These are phyloP conservation scores for Bryconaethiops microstoma DNA, from an alignment of 2,797 vertebrate genomes.

Conservation along the genomic window DNA sequence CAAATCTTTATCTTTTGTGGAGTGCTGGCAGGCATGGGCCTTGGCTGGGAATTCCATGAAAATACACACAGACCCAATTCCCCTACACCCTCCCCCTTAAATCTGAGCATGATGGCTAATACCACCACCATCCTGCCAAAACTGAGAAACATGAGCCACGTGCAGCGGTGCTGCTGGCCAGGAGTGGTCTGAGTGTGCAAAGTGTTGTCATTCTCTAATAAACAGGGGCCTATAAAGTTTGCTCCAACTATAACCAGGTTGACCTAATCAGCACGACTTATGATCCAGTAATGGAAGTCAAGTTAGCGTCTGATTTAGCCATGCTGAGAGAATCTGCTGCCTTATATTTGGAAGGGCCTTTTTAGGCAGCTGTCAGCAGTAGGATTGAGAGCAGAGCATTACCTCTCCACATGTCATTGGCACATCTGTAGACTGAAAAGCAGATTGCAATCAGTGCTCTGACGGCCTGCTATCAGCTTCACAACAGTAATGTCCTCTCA, in stretches of 20 bases:
- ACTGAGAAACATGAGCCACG: background rate
- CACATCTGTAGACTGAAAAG: conserved; percentile 68
- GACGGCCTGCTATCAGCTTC: conserved; percentile 61
- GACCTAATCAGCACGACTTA: conserved; percentile 56
- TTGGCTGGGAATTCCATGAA: background rate
- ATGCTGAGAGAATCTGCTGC: conserved; percentile 68
- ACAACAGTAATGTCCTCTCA: conserved; percentile 56
- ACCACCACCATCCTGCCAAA: background rate
- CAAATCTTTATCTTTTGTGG: conserved; percentile 75
- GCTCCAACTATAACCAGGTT: conserved; percentile 56
- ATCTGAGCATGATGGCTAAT: conserved; percentile 13
- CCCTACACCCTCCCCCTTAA: conserved; percentile 44
- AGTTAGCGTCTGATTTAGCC: conserved; percentile 56
- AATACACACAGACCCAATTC: conserved; percentile 11
- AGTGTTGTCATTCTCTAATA: conserved; percentile 46
- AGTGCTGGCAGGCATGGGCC: conserved; percentile 58
- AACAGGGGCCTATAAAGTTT: conserved; percentile 58
- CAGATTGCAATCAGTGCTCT: conserved; percentile 67
- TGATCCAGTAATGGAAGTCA: conserved; percentile 55
- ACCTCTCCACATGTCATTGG: conserved; percentile 63
- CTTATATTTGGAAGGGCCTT: conserved; percentile 70
- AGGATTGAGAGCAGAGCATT: conserved; percentile 70
- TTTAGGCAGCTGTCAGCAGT: conserved; percentile 71
- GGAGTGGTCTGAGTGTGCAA: conserved; percentile 46
- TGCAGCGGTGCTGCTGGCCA: background rate